These are phyloP conservation scores for Seira sanloemensis DNA, from an alignment of 2,888 invertebrate genomes.

Conservation along the genomic window DNA sequence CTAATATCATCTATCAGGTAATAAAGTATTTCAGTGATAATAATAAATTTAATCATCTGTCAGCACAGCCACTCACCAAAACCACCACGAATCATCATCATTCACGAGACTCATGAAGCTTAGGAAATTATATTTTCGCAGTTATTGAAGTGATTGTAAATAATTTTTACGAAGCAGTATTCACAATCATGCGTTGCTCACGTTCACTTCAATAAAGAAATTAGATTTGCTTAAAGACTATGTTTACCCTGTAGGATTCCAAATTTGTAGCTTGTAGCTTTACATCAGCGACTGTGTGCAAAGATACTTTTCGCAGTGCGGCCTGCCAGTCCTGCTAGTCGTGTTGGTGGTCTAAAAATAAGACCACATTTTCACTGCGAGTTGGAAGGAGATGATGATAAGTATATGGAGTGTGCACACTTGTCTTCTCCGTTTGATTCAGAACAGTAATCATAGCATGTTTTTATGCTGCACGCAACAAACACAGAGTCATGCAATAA, in stretches of 20 bases:
- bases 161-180: not conserved
- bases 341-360: slow-evolving; percentile 37
- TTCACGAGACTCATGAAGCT: not conserved
- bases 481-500: not conserved
- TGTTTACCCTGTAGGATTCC: slow-evolving; percentile 36
- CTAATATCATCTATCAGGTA: not conserved
- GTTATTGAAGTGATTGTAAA: not conserved
- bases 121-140: not conserved
- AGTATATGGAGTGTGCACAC: not conserved
- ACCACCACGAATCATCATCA: not conserved
- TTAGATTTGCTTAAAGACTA: slow-evolving; percentile 11
- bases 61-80: slow-evolving; percentile 40
- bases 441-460: not conserved
- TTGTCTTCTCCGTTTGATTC: not conserved
- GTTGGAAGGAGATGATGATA: not conserved
- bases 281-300: not conserved
- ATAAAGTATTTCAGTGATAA: not conserved
- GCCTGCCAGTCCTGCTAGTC: no score
- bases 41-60: slow-evolving; percentile 52
- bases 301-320: no score
- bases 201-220: slow-evolving; percentile 28
- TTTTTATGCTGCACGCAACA: not conserved
- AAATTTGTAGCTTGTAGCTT: not conserved
- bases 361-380: not conserved
- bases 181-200: slow-evolving; percentile 29